Evolutionary conservation across 2,888 invertebrate genomes (phyloP).

Genomic region (Drosophila tripunctata): DNA sequence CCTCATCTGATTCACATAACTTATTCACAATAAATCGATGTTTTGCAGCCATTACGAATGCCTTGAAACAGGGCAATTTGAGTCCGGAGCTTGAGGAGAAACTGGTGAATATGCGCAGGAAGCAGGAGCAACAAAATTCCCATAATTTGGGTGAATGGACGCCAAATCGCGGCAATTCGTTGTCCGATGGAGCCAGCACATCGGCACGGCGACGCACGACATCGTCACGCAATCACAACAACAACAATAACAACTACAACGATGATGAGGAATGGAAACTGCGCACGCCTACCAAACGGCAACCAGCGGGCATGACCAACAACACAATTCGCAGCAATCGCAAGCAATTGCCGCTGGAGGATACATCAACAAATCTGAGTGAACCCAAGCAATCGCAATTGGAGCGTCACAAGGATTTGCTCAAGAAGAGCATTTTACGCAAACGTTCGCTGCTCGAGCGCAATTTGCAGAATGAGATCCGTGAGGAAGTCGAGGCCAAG

Average conservation of each 20-base stretch:
- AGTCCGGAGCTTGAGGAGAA: constrained; percentile 97
- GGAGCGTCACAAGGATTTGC: constrained; percentile 93
- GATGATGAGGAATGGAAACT: constrained; percentile 69
- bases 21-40: too few relatives aligned
- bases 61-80: constrained; percentile 95
- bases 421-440: constrained; percentile 96
- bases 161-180: constrained; percentile 24
- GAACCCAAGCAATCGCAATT: constrained; percentile 86
- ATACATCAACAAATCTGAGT: constrained; percentile 26
- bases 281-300: constrained; percentile 50
- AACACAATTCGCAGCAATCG: constrained; percentile 47
- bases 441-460: constrained; percentile 95
- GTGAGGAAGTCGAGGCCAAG: constrained; percentile 88
- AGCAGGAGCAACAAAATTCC: constrained; percentile 89
- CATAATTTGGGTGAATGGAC: constrained; percentile 51
- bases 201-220: constrained; percentile 41
- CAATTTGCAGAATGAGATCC: constrained; percentile 95
- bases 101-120: constrained; percentile 92
- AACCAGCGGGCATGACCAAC: constrained; percentile 31
- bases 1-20: too few relatives aligned
- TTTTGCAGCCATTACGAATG: constrained; percentile 91
- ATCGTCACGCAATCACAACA: constrained; percentile 12
- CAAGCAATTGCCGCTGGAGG: constrained; percentile 28
- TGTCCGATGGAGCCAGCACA: constrained; percentile 31
- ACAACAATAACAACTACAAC: constrained; percentile 28